Base-by-base conservation (phyloP, 2,888 invertebrate species). In the Bembecia ichneumoniformis region DNA sequence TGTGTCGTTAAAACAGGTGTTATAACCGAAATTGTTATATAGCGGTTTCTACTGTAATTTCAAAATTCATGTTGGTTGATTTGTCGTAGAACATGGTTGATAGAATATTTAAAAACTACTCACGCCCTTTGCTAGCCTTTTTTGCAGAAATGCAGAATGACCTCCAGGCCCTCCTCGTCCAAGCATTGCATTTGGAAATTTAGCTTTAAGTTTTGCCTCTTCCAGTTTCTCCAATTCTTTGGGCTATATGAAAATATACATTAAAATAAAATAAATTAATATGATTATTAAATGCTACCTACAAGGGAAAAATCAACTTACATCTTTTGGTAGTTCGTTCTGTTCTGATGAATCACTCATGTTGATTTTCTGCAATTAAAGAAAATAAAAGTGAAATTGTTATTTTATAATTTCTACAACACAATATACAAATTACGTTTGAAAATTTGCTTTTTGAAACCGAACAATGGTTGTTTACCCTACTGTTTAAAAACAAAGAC, bases 51-150 rank as follows among this genome's bases (percentile, higher is more conserved):
- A n/a, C n/a, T n/a, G n/a, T n/a, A 17, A 17, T 2, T 17, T 17
- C 20, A 7, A 20, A 20, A 20, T 20, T 7, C 20, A 20, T 7
- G 7, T 20, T 17, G 17, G 17, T 17, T 17, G 17, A 17, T 17
- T 17, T 1, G 20, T 20, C 20, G 2, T 7, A 20, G 7, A 20
- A 20, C 20, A 20, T 20, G 2, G 20, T 7, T 20, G 20, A 28
- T 28, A 9, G 28, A 28, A 9, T 28, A 28, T 28, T 28, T 28
- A 28, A 28, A 5, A 28, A 28, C 28, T 2, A 28, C 91, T 89
- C 87, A 96, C 96, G 74, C 97, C 97, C 88, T 97, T 97, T 43
- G 96, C 95, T 61, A 98, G 89, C 68, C 98, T 91, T 72, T 98
- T 98, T 74, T 97, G 97, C 57, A 98, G 82, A 71, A 98, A 96